Base-by-base conservation (phyloP, 2,888 invertebrate genomes). In the Mesochorus sp. region DNA sequence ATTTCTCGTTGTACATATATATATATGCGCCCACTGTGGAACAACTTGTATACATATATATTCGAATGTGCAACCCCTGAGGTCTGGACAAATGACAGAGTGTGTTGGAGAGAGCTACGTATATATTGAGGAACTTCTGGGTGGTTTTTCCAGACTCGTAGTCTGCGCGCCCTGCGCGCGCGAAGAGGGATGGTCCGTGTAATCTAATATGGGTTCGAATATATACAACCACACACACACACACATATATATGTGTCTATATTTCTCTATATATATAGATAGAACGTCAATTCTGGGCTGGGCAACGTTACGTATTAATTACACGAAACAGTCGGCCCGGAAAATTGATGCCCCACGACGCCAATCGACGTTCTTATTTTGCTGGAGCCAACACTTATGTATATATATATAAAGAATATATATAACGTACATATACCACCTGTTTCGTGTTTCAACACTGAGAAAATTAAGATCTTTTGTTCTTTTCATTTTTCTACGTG, bases 221-320 rank as follows among this genome's bases (percentile, higher is more conserved):
- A 49, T 49, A 49, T 31, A 31, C 10, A 31, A 1, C 5, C 10
- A 31, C 17, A 44, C 17, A 44, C 8, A 44, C 44, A 17, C 17
- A 19, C 17, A 4, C 3, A 21, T 24, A 49, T 49, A n/a, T 37
- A 6, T 6, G 37, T 37, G 2, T 37, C 12, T 2, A 12, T 37
- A n/a, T 6, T 37, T 37, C 12, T 8, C 12, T 6, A n/a, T 12
- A 19, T 49, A 39, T 37, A 37, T 37, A 37, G 14, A n/a, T 57
- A 70, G 59, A 57, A 39, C 24, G 42, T n/a, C 12, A 37, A 34
- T 34, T 49, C 62, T 12, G 62, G 39, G 53, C 31, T 19, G 47
- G 57, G 42, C 34, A 14, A 80, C 57, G 76, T 84, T 84, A 86
- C 82, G 81, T 85, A 85, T 85, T 87, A 86, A 87, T 87, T 88